Evolutionary conservation across 2,888 invertebrate species (phyloP), one percentile per base, ranked within the genome.

Genomic region (Meteorus colon): DNA sequence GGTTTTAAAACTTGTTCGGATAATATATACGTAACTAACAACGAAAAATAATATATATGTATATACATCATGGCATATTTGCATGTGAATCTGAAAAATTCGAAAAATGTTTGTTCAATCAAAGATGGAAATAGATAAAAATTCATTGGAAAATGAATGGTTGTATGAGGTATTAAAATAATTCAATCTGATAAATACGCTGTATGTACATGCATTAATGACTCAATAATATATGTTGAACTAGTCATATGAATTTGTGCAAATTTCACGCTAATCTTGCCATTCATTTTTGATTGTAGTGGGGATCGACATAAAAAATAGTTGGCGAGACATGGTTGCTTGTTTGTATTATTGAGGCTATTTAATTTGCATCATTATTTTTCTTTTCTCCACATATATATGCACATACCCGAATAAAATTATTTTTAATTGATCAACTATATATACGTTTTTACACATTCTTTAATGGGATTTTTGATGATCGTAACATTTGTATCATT

Each of bases 161-260:
- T 16, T 48, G n/a, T 5, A 59, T 34, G 34, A 37, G 8, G 34
- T 55, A 66, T 75, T 24, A 66, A 59, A 65, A 69, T 75, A 75
- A 75, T 71, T 59, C 48, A 59, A 75, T 71, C 59, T 41, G 75
- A 70, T 70, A 75, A 69, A 62, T n/a, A 31, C 31, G 19, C 19
- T 31, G 34, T 10, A 51, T 1, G 48, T 45, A 51, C 68, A 48
- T 48, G 48, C 16, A 48, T n/a, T 48, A 41, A 75, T 75, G 75
- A 71, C 75, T 75, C 75, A 75, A 75, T 75, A 75, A 68, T 48
- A 71, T 66, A 71, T 71, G 5, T 55, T 62, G n/a, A 14, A 16
- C 31, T 31, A 29, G 31, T n/a, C 62, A 62, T 31, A 55, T 55
- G 55, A 55, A 62, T 62, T 31, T 62, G 14, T 31, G 16, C 16